Evolutionary conservation across 2,797 vertebrate species (phyloP).

Genomic region (Manis javanica): DNA sequence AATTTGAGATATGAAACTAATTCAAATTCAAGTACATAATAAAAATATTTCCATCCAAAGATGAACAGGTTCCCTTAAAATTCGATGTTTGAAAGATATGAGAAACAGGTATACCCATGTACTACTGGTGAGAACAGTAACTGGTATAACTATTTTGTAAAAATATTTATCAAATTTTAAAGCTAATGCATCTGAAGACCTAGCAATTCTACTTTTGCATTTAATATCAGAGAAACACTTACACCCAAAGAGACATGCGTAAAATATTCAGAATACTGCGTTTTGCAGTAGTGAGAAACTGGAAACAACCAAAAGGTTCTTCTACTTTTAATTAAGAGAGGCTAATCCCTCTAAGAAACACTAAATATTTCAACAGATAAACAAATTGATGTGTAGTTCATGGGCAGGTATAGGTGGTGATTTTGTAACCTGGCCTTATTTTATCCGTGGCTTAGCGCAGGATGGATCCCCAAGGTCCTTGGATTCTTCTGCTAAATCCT

Average conservation of each 20-base stretch:
- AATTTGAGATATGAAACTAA: slow-evolving; percentile 6
- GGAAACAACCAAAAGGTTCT: neutral
- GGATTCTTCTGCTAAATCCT: neutral
- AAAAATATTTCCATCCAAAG: neutral
- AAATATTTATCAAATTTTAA: slow-evolving; percentile 9
- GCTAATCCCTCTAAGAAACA: neutral
- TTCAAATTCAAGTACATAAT: slow-evolving; percentile 3
- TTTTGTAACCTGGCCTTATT: neutral
- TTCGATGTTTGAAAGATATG: neutral
- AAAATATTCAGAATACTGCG: neutral
- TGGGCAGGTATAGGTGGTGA: neutral
- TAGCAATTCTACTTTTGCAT: neutral
- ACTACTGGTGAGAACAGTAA: neutral
- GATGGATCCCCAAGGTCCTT: neutral
- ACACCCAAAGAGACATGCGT: neutral
- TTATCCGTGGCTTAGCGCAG: neutral
- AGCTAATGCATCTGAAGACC: neutral
- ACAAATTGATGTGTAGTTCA: neutral
- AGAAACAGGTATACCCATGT: neutral
- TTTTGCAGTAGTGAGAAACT: neutral
- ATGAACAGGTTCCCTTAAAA: neutral
- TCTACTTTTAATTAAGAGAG: neutral
- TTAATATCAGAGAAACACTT: neutral
- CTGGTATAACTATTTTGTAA: neutral
- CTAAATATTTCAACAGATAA: slow-evolving; percentile 14